Conservation (phyloP, 2,888 invertebrate genomes). For the Synergus gifuensis region DNA sequence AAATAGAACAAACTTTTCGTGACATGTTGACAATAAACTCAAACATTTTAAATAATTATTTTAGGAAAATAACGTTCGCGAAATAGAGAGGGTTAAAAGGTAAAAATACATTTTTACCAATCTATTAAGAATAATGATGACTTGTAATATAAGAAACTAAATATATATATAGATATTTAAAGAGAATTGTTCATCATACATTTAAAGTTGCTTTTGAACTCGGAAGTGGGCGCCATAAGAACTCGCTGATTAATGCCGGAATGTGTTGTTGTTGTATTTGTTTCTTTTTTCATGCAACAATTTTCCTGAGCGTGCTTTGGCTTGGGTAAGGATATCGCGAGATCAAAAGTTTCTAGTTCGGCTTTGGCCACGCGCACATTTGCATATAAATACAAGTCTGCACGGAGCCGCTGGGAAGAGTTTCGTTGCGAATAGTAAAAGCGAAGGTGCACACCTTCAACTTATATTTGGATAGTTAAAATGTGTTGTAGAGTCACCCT, state of each 20-base stretch:
- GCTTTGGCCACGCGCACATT: constrained; percentile 57
- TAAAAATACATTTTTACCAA: too few species aligned
- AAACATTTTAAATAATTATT: neutral
- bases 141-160: too few species aligned
- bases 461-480: constrained; percentile 68
- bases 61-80: neutral
- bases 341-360: constrained; percentile 49
- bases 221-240: constrained; percentile 22
- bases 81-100: too few species aligned
- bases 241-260: constrained; percentile 34
- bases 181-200: constrained; percentile 10
- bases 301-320: constrained; percentile 34
- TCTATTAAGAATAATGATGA: too few species aligned
- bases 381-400: constrained; percentile 69
- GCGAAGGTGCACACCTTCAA: constrained; percentile 63
- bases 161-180: neutral
- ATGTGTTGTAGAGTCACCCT: constrained; percentile 60
- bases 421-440: constrained; percentile 56
- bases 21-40: neutral
- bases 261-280: constrained; percentile 31
- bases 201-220: constrained; percentile 21
- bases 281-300: constrained; percentile 41
- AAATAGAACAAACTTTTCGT: too few species aligned
- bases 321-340: constrained; percentile 39
- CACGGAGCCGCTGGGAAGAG: constrained; percentile 62